Base-by-base conservation (phyloP, 2,113 vertebrate species). In the Calonectris borealis region DNA sequence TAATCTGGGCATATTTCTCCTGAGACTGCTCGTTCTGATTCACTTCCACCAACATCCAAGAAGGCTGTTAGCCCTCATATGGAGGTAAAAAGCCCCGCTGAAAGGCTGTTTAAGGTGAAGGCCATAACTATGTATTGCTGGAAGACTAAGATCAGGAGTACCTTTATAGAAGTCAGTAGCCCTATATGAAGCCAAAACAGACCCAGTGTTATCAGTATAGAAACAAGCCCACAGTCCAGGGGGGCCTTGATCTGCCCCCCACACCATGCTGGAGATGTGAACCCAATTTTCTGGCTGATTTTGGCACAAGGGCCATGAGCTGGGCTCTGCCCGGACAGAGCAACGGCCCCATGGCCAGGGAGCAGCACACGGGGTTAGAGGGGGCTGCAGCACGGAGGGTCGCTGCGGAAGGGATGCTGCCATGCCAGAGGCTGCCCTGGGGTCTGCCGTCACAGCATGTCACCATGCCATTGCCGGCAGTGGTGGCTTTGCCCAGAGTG, bases 261-360 rank as follows among this genome's bases (percentile, higher is more conserved):
- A 7, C 49, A 48, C 44, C 48, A n/a, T 3, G 6, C 46, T n/a
- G n/a, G n/a, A 40, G 48, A 18, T 27, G 10, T n/a, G 60, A 93
- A 32, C 29, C 31, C 24, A 55, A 5, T 75, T 69, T 92, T 68
- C 65, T 22, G 16, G 13, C 12, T 57, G 54, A 44, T 52, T 62
- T 82, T 70, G 46, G 46, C 19, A 70, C 0, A 0, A 73, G 3
- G 20, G 20, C 17, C 34, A 14, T 4, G n/a, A 71, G 36, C 21
- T 0, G 7, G 36, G 27, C 34, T 62, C 51, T 3, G 6, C 42
- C 32, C 3, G 4, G 46, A 38, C 57, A 86, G 51, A 76, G 24
- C 60, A 19, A 60, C 7, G 2, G 29, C 13, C 62, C 42, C 20
- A 1, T 40, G 54, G 26, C 52, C 7, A 29, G 29, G 46, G n/a